Evolutionary conservation across 1,140 invertebrate genomes (phyloP).

Genomic region (Drosophila insularis): DNA sequence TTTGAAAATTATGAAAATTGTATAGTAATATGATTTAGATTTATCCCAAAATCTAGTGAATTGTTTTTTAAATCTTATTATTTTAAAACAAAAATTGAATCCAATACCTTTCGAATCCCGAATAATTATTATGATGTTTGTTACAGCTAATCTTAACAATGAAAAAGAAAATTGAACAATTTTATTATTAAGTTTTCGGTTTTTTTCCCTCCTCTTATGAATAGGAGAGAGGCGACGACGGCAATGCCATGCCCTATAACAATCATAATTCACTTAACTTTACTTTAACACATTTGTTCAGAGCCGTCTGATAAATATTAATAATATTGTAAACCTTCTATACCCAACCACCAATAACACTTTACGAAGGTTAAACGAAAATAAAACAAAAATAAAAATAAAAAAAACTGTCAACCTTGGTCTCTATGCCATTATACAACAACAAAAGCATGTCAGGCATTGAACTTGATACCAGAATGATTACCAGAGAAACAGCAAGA

Average conservation of each 20-base stretch:
- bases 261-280: constrained; percentile 14
- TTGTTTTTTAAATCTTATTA: no score
- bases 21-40: no score
- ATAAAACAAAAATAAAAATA: not conserved
- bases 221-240: no score
- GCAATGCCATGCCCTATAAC: not conserved
- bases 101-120: no score
- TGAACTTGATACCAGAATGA: constrained; percentile 46
- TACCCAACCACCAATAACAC: not conserved
- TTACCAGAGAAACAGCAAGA: constrained; percentile 1
- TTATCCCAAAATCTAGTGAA: no score
- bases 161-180: not conserved
- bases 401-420: constrained; percentile 3
- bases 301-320: not conserved
- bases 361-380: constrained; percentile 7
- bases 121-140: no score
- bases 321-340: not conserved
- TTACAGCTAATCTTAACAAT: not conserved
- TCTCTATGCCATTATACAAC: not conserved
- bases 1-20: no score
- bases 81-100: no score
- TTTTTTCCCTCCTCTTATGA: no score
- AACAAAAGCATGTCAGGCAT: constrained; percentile 35
- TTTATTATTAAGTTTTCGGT: no score
- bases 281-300: not conserved